Conservation (phyloP, 1,140 invertebrate species). For the Brachionus rotundiformis region DNA sequence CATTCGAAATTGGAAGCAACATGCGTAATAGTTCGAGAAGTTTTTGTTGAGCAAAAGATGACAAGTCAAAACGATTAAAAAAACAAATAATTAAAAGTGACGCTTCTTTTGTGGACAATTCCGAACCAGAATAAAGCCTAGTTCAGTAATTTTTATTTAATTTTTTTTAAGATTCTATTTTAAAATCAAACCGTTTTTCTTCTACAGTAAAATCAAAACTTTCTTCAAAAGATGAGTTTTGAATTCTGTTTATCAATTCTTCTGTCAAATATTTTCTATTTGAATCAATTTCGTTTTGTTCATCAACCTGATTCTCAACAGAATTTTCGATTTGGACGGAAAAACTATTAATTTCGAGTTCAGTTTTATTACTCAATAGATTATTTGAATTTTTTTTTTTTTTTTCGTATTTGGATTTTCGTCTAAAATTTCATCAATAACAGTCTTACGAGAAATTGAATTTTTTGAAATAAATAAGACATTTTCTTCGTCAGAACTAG, state of each 20-base stretch:
- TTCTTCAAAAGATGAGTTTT: background rate
- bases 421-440: background rate
- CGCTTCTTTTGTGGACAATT: background rate
- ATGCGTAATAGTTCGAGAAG: conserved; percentile 5
- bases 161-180: background rate
- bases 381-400: background rate
- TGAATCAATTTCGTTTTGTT: background rate
- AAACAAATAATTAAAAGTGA: background rate
- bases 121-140: background rate
- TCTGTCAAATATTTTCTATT: background rate
- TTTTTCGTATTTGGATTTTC: background rate
- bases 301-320: background rate
- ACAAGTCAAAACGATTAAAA: background rate
- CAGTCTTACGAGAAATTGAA: conserved; percentile 1
- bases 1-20: background rate
- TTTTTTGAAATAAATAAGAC: background rate
- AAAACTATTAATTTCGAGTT: background rate
- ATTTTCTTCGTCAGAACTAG: conserved; percentile 21
- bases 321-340: background rate
- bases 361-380: background rate
- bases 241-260: background rate
- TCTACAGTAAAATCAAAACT: background rate
- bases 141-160: background rate
- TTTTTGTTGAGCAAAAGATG: conserved; percentile 8
- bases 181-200: background rate